Conservation (phyloP, 2,888 invertebrate genomes). For the Leptopterna dolabrata region DNA sequence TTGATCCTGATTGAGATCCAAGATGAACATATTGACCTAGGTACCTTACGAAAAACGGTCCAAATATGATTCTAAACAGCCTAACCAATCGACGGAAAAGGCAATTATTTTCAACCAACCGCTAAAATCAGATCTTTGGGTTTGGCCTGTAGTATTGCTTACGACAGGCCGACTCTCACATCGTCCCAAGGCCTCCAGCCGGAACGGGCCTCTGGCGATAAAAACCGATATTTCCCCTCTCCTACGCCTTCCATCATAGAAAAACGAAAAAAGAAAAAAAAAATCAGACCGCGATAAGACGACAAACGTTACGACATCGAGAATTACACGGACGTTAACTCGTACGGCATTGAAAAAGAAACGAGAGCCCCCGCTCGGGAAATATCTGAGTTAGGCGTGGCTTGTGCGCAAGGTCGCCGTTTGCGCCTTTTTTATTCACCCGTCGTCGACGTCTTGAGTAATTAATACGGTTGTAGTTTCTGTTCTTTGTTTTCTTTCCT, state of each 20-base stretch:
- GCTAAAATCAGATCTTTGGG: neutral
- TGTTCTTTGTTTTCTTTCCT: neutral
- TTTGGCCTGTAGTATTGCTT: neutral
- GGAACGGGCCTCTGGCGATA: neutral
- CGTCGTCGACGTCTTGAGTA: neutral
- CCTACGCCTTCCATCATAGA: neutral
- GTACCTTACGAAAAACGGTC: too few relatives aligned
- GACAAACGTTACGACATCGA: constrained; percentile 7
- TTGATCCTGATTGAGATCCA: too few relatives aligned
- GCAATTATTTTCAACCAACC: neutral
- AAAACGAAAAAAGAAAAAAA: neutral
- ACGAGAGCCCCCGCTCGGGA: neutral
- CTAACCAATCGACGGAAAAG: neutral
- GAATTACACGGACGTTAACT: constrained; percentile 11
- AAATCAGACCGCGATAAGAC: neutral
- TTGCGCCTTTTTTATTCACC: neutral
- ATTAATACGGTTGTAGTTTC: neutral
- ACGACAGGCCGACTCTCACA: neutral
- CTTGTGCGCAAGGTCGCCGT: neutral
- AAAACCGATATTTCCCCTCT: neutral
- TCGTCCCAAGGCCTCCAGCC: neutral
- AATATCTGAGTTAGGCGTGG: constrained; percentile 11
- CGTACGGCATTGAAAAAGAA: constrained; percentile 2
- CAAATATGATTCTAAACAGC: too few relatives aligned
- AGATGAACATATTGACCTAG: too few relatives aligned